A percentile compares a stretch with the other conserved stretches of the same genome.
Evolutionary conservation across 2,797 vertebrate species (phyloP).

Genomic region (Brachymystax lenok): DNA sequence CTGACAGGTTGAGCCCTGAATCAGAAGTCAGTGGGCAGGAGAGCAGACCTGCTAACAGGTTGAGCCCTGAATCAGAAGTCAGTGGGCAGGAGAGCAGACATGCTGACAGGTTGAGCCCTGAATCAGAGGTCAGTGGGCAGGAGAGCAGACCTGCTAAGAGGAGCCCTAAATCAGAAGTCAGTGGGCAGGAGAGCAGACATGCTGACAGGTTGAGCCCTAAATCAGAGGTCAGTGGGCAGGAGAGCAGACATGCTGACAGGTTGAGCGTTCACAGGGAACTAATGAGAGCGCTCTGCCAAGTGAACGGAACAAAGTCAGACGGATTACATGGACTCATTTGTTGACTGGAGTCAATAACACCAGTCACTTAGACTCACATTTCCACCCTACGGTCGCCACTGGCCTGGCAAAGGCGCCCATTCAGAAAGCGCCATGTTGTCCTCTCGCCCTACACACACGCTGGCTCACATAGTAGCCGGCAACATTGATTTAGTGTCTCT

Average conservation of each 20-base stretch:
- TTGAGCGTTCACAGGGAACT: conserved; percentile 76
- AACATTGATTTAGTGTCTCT: conserved; percentile 36
- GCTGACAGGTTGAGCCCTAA: no score
- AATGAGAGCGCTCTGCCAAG: conserved; percentile 78
- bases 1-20: conserved; percentile 66
- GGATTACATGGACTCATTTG: conserved; percentile 66
- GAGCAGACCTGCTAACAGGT: conserved; percentile 50
- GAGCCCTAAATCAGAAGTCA: no score
- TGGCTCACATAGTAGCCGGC: conserved; percentile 20
- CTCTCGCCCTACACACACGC: conserved; percentile 16
- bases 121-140: no score
- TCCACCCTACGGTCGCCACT: conserved; percentile 20
- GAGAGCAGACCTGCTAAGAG: conserved; percentile 39
- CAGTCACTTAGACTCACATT: conserved; percentile 49
- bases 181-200: no score
- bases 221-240: no score
- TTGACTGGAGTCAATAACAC: conserved; percentile 76
- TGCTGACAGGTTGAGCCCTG: conserved; percentile 66
- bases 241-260: conserved; percentile 47
- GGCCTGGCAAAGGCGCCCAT: conserved; percentile 23
- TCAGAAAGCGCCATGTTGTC: conserved; percentile 21
- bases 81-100: no score
- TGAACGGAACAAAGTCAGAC: conserved; percentile 78
- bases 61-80: conserved; percentile 48
- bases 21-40: no score